These are phyloP conservation scores for Xanthorhoe designata DNA, from an alignment of 2,888 invertebrate genomes.

Conservation along the genomic window DNA sequence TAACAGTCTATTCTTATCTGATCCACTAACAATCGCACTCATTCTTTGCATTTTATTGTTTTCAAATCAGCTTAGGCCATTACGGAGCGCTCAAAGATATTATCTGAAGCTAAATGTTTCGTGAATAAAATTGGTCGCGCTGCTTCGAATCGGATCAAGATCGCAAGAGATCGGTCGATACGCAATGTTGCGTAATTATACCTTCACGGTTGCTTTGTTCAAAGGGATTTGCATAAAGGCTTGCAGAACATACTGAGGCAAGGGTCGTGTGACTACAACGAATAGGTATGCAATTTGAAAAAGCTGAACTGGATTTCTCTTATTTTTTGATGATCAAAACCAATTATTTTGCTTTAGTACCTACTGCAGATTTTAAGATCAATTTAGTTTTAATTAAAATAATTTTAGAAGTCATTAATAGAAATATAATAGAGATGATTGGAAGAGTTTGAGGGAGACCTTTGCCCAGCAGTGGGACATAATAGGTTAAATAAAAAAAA, in stretches of 20 bases:
- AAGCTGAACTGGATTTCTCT: background rate
- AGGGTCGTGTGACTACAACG: constrained; percentile 3
- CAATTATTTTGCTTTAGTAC: too few relatives aligned
- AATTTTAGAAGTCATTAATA: too few relatives aligned
- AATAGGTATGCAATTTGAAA: background rate
- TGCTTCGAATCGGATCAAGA: constrained; percentile 72
- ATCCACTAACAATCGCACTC: constrained; percentile 76
- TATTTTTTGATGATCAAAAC: too few relatives aligned
- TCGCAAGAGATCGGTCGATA: constrained; percentile 65
- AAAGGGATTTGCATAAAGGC: constrained; percentile 61
- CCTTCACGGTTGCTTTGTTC: constrained; percentile 63
- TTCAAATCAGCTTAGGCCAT: constrained; percentile 62
- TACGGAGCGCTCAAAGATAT: constrained; percentile 67
- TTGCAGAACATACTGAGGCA: constrained; percentile 11
- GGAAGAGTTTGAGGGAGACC: too few relatives aligned
- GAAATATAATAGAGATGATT: too few relatives aligned
- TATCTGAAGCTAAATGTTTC: constrained; percentile 81
- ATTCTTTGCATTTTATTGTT: constrained; percentile 73
- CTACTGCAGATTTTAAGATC: too few relatives aligned
- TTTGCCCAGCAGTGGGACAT: too few relatives aligned
- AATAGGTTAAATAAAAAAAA: too few relatives aligned
- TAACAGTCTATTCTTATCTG: constrained; percentile 70
- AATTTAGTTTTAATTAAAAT: too few relatives aligned
- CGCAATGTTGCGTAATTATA: constrained; percentile 79
- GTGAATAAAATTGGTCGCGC: constrained; percentile 83